phyloP scores from a whole-genome alignment of 2,113 vertebrate species.

The Apodemus sylvaticus region DNA sequence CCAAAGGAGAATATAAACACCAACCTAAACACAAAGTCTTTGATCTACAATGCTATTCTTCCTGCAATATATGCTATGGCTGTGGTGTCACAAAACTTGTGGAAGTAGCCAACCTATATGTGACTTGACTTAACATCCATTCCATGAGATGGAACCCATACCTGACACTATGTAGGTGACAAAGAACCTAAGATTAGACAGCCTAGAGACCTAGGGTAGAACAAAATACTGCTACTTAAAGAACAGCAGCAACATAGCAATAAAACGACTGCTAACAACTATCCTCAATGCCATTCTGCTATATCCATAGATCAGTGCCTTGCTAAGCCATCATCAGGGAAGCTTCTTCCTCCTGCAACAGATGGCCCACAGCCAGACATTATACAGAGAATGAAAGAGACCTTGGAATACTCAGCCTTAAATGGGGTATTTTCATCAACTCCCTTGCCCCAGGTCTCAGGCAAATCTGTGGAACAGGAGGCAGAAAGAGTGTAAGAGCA shows the following conservation, averaged over 20 bases:
- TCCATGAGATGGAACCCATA: neutral
- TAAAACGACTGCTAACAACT: neutral
- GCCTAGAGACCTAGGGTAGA: neutral
- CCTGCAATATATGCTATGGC: neutral
- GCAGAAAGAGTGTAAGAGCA: neutral
- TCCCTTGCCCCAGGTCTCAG: neutral
- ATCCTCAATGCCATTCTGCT: neutral
- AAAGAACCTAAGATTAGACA: neutral
- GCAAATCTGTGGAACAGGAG: neutral
- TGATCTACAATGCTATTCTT: neutral
- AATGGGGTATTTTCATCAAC: neutral
- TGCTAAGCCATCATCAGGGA: neutral
- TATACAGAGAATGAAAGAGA: neutral
- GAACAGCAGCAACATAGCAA: neutral
- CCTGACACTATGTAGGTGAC: neutral
- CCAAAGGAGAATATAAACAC: neutral
- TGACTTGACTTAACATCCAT: neutral
- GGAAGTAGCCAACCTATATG: neutral
- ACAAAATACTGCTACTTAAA: neutral
- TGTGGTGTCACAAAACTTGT: neutral
- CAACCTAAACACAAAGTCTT: neutral
- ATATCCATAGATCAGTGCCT: neutral
- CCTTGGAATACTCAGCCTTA: neutral
- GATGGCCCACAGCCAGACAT: neutral
- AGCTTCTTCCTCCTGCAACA: neutral